Conservation (phyloP, 2,113 vertebrate genomes). For the Pipra filicauda region DNA sequence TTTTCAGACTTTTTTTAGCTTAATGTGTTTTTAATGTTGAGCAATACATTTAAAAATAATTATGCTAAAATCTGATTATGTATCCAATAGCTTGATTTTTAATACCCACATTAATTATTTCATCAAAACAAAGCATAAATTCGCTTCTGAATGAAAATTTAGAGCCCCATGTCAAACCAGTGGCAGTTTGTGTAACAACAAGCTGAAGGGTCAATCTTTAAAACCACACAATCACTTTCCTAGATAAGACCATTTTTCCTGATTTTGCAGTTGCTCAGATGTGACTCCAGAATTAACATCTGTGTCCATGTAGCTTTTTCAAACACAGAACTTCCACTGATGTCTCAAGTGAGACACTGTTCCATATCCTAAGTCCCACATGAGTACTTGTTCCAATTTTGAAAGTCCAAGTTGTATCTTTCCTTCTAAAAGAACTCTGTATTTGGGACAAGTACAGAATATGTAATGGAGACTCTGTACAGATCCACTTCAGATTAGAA, state of each 20-base stretch:
- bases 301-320: not conserved
- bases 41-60: not conserved
- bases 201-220: not conserved
- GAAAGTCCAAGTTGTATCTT: not conserved
- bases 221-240: not conserved
- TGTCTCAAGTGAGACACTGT: not conserved
- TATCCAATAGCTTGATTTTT: not conserved
- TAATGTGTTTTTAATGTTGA: not conserved
- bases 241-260: fast-evolving
- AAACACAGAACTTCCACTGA: not conserved
- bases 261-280: not conserved
- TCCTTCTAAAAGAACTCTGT: not conserved
- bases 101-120: not conserved
- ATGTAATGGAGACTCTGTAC: not conserved
- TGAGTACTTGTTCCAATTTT: conserved; percentile 9
- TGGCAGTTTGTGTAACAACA: not conserved
- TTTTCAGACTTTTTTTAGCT: not conserved
- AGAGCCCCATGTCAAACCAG: not conserved
- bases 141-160: not conserved
- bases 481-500: not conserved
- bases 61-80: not conserved
- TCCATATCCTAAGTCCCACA: not conserved
- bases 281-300: not conserved
- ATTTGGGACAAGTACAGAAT: conserved; percentile 22
- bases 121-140: not conserved